Percentiles rank a stretch among this genome's conserved stretches.
phyloP scores from a whole-genome alignment of 2,797 vertebrate species.

The Myotis daubentonii region DNA sequence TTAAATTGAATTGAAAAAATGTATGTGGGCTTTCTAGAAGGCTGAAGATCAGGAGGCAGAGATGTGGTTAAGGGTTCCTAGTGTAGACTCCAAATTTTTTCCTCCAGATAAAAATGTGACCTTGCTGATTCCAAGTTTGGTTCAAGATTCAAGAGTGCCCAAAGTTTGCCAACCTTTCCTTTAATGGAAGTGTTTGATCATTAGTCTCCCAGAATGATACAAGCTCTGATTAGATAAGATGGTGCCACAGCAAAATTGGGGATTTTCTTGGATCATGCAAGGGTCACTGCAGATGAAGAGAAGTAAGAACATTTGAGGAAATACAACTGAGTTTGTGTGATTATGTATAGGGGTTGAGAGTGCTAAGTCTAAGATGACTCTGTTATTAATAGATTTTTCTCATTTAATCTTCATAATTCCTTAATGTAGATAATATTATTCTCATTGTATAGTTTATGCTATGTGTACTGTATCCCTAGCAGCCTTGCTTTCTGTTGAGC shows the following conservation, averaged over 20 bases:
- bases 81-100: not conserved
- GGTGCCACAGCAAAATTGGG: not conserved
- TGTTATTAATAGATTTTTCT: conserved; percentile 3
- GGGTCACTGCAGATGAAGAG: not conserved
- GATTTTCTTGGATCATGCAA: not conserved
- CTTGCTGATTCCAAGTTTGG: not conserved
- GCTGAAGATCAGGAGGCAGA: not conserved
- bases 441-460: not conserved
- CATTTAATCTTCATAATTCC: not conserved
- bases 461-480: not conserved
- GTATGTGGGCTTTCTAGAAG: not conserved
- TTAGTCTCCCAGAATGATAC: not conserved
- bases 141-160: not conserved
- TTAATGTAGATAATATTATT: not conserved
- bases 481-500: not conserved
- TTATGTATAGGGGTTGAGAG: not conserved
- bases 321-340: not conserved
- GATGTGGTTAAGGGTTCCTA: not conserved
- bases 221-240: not conserved
- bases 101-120: not conserved
- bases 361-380: not conserved
- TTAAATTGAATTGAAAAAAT: not conserved
- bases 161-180: not conserved
- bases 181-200: not conserved
- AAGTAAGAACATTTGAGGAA: not conserved